These are phyloP conservation scores for Drosophila affinis DNA, from an alignment of 2,888 invertebrate species.

Conservation along the genomic window DNA sequence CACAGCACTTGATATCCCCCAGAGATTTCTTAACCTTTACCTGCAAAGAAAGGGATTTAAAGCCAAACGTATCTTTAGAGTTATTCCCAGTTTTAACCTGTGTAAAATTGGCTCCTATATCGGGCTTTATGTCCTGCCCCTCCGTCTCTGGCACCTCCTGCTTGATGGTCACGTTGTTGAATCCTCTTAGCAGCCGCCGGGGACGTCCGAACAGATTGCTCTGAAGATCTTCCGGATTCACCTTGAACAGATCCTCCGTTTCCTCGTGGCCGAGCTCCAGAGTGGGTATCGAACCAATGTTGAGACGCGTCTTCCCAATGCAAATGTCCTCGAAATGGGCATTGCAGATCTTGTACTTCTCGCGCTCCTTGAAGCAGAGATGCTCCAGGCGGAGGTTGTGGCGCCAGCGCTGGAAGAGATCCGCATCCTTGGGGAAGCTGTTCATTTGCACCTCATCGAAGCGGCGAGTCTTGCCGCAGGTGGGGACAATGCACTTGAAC, in stretches of 20 bases:
- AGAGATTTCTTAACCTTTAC: conserved; percentile 65
- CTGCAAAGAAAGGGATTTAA: conserved; percentile 24
- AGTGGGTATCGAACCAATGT: conserved; percentile 77
- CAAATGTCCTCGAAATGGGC: conserved; percentile 80
- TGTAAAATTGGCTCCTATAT: conserved; percentile 17
- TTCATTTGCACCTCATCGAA: conserved; percentile 81
- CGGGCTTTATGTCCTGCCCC: conserved; percentile 33
- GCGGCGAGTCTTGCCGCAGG: conserved; percentile 79
- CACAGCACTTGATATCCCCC: conserved; percentile 66
- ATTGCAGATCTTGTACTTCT: conserved; percentile 81
- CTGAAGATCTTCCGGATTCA: conserved; percentile 73
- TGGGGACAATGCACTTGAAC: conserved; percentile 78
- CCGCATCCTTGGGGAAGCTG: conserved; percentile 77
- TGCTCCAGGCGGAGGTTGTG: conserved; percentile 77
- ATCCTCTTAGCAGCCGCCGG: conserved; percentile 38
- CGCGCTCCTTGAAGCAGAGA: conserved; percentile 75
- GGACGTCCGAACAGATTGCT: conserved; percentile 70
- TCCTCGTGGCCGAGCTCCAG: conserved; percentile 76
- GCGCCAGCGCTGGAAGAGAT: conserved; percentile 72
- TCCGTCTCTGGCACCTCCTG: conserved; percentile 33
- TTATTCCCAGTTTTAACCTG: conserved; percentile 51
- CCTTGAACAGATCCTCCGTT: conserved; percentile 68
- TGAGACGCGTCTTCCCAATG: conserved; percentile 76
- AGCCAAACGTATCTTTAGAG: neutral
- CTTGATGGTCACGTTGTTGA: conserved; percentile 33